Evolutionary conservation across 30 jellyfish, hydroid and myxozoan species (phyloP), one percentile per base, ranked within the genome.

Genomic region (Aurelia sp.): DNA sequence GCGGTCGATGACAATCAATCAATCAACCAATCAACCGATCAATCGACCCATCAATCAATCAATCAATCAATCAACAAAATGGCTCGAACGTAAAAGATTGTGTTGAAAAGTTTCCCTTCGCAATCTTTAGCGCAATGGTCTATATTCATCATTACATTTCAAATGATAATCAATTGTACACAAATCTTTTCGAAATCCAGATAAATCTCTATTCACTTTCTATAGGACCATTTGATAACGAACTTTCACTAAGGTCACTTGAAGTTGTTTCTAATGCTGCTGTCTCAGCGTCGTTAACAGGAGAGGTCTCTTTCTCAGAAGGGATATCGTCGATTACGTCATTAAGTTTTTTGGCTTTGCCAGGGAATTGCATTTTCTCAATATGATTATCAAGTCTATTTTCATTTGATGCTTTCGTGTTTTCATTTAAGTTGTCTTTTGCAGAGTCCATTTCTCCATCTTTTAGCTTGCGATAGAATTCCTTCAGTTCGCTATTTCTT

Each of bases 311-410:
- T 35, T n/a, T 31, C 9, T 31, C 83, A 18, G 40, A 40, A 2
- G 22, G 13, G 17, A 40, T 66, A 44, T 60, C 80, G 41, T 57
- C 31, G 35, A 82, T 71, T 61, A 61, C 74, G 79, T 82, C 92
- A 58, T 82, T 82, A 18, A 82, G 81, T 82, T 82, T 82, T 58
- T 82, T 74, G 86, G 92, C 92, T 48, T 82, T 82, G 70, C 92
- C 92, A 35, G 92, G 92, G 40, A 62, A 82, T 16, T 71, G 92
- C 72, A 82, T 33, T 19, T 82, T 82, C 74, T 82, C 92, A 19
- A 82, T 55, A 62, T 71, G 85, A 70, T 82, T 82, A 13, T 71
- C 92, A 73, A 58, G 63, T 55, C 52, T 44, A 8, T 23, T 69
- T 15, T 79, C 81, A 27, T 62, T 79, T 35, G 79, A 0, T 4